Percentiles rank a stretch among this genome's conserved stretches.
phyloP scores from a whole-genome alignment of 92 coral and sea anemone species.

The Porites lobata region DNA sequence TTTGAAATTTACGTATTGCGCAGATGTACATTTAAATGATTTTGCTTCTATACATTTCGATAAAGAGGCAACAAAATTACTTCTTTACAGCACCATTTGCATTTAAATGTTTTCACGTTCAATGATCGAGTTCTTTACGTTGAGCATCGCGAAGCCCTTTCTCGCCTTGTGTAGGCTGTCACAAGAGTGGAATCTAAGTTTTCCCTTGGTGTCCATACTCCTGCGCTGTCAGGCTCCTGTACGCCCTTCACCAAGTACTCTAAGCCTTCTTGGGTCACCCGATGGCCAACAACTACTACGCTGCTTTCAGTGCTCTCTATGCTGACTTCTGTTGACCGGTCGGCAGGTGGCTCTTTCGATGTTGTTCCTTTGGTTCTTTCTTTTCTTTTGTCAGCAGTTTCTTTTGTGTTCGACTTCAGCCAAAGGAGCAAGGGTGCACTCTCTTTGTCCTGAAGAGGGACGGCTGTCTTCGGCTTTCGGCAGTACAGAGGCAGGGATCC shows the following conservation, averaged over 20 bases:
- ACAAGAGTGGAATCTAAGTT: conserved; percentile 34
- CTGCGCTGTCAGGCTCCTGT: conserved; percentile 40
- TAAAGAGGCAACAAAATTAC: no score
- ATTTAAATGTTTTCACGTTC: no score
- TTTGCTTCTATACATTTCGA: no score
- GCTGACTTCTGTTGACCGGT: no score
- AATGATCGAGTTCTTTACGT: no score
- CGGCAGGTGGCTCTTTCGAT: no score
- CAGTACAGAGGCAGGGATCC: conserved; percentile 32
- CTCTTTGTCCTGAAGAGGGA: conserved; percentile 25
- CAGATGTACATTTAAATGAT: no score
- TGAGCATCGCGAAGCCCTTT: conserved; percentile 44
- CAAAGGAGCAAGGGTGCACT: conserved; percentile 41
- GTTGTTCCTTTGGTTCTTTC: no score
- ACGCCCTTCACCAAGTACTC: conserved; percentile 34
- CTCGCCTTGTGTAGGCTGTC: conserved; percentile 43
- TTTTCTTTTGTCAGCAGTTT: no score
- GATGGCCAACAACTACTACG: not conserved
- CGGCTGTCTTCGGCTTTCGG: conserved; percentile 20
- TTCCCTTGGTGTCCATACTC: conserved; percentile 26
- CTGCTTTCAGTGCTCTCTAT: no score
- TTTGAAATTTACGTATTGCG: no score
- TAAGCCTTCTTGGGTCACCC: conserved; percentile 21
- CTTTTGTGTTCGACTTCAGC: not conserved
- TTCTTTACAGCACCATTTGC: no score